Percentiles rank a stretch among this genome's conserved stretches.
Conservation (phyloP, 2,888 invertebrate genomes). For the Dasysyrphus albostriatus region DNA sequence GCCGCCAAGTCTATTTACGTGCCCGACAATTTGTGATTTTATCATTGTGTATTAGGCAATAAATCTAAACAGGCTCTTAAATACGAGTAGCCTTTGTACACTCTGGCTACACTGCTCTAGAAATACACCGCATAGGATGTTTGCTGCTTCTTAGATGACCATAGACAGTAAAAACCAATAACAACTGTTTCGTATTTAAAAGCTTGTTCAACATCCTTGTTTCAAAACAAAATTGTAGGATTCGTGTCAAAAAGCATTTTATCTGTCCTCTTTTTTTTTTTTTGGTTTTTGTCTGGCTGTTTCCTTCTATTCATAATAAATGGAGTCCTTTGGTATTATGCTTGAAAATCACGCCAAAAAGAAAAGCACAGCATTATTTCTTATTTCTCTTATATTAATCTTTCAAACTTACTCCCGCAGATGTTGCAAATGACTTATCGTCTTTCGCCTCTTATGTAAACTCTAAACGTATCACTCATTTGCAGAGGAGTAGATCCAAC, state of each 20-base stretch:
- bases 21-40: conserved; percentile 65
- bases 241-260: conserved; percentile 75
- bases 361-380: conserved; percentile 23
- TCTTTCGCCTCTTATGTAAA: too few relatives aligned
- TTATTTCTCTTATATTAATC: too few relatives aligned
- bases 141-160: conserved; percentile 33
- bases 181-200: conserved; percentile 37
- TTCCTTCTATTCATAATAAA: conserved; percentile 1
- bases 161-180: not conserved
- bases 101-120: not conserved
- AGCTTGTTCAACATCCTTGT: conserved; percentile 51
- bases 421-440: too few relatives aligned
- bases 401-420: too few relatives aligned
- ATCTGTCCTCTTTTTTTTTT: conserved; percentile 18
- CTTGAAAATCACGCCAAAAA: conserved; percentile 21
- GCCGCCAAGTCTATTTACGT: conserved; percentile 37
- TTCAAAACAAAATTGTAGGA: conserved; percentile 37
- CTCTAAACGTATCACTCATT: too few relatives aligned
- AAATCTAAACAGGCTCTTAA: conserved; percentile 71
- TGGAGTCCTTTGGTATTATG: conserved; percentile 36
- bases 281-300: conserved; percentile 3
- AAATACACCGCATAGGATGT: conserved; percentile 12
- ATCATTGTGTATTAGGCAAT: conserved; percentile 72
- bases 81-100: conserved; percentile 23
- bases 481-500: too few relatives aligned